These are phyloP conservation scores for Riptortus pedestris DNA, from an alignment of 1,140 invertebrate species.

Conservation along the genomic window DNA sequence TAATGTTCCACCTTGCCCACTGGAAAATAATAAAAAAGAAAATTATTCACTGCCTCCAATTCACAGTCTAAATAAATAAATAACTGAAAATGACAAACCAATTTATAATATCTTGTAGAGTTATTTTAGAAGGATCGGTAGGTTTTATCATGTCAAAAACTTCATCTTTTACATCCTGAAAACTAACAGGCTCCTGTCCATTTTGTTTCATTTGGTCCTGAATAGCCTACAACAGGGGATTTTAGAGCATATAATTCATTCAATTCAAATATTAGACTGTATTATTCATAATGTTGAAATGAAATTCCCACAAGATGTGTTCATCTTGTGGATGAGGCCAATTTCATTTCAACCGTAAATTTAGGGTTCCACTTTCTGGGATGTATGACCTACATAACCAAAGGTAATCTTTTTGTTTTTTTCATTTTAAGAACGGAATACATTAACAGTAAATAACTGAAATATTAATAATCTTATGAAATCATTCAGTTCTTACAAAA, in stretches of 20 bases:
- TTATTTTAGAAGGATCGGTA: constrained; percentile 71
- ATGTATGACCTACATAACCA: too few relatives aligned
- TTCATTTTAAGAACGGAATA: too few relatives aligned
- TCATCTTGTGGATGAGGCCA: too few relatives aligned
- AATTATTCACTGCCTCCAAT: background rate
- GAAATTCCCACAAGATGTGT: too few relatives aligned
- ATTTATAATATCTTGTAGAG: constrained; percentile 67
- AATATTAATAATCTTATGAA: too few relatives aligned
- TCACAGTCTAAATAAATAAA: background rate
- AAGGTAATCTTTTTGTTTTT: too few relatives aligned
- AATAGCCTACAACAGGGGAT: constrained; percentile 42
- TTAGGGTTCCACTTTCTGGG: too few relatives aligned
- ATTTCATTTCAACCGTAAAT: too few relatives aligned
- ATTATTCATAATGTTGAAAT: too few relatives aligned
- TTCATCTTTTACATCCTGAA: constrained; percentile 93
- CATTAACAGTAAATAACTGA: too few relatives aligned
- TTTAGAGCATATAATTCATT: too few relatives aligned
- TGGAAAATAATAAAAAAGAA: constrained; percentile 33
- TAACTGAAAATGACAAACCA: constrained; percentile 36
- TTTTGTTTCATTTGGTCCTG: constrained; percentile 78
- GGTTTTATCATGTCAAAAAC: constrained; percentile 97
- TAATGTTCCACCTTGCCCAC: constrained; percentile 86
- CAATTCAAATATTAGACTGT: background rate
- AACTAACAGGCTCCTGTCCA: constrained; percentile 74
- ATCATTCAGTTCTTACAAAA: too few relatives aligned